phyloP scores from a whole-genome alignment of 1,140 invertebrate genomes.

The Drosophila teissieri region DNA sequence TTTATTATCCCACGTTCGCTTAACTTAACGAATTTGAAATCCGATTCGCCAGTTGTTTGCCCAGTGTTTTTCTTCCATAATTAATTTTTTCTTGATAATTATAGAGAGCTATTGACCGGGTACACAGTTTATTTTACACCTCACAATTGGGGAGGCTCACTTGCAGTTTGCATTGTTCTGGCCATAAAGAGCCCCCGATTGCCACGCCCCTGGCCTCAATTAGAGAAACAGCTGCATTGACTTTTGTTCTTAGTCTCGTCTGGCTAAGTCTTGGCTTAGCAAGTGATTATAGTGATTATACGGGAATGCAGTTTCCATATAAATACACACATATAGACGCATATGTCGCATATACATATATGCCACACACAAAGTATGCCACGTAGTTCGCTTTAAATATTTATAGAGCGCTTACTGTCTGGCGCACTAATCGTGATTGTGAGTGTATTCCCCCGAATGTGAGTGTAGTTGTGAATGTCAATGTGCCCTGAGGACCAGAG shows the following conservation, averaged over 20 bases:
- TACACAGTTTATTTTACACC: constrained; percentile 30
- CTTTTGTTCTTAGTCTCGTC: constrained; percentile 46
- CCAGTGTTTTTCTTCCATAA: constrained; percentile 41
- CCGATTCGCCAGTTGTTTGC: constrained; percentile 31
- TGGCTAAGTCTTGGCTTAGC: constrained; percentile 44
- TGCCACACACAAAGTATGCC: constrained; percentile 1
- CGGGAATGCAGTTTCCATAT: constrained; percentile 29
- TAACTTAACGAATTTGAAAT: constrained; percentile 20
- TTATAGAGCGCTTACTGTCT: constrained; percentile 46
- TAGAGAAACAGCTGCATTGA: constrained; percentile 46
- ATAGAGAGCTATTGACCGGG: constrained; percentile 44
- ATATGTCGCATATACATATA: constrained; percentile 14
- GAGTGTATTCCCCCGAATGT: background rate
- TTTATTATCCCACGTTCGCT: constrained; percentile 19
- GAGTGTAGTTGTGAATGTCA: constrained; percentile 24
- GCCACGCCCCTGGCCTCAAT: constrained; percentile 37
- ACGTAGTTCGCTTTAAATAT: constrained; percentile 60
- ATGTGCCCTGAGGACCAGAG: background rate
- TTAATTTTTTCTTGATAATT: constrained; percentile 38
- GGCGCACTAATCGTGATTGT: constrained; percentile 11
- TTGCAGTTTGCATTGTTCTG: constrained; percentile 38
- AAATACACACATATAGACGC: background rate
- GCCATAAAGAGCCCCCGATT: background rate
- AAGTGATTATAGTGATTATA: constrained; percentile 35
- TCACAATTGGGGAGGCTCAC: constrained; percentile 19